Evolutionary conservation across 2,113 vertebrate species (phyloP), one percentile per base, ranked within the genome.

Genomic region (Mastomys coucha): DNA sequence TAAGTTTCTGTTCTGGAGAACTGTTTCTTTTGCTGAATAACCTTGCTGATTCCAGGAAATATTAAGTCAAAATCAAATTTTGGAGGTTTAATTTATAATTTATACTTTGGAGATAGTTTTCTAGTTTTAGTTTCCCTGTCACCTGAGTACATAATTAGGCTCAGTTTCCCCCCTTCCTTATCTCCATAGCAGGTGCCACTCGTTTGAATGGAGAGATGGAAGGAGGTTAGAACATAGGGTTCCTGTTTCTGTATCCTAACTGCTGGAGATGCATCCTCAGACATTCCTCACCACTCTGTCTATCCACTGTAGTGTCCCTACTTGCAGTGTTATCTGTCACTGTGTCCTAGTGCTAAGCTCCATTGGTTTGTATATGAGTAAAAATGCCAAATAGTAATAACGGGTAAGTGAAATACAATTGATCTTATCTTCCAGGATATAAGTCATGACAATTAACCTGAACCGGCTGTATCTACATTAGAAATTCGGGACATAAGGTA

Each of bases 331-430:
- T 19, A 42, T 9, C n/a, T 60, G 6, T 22, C 31, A 1, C 19
- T 28, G 1, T 42, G 20, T 91, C 39, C 82, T 12, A 28, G 4
- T 45, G 31, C 63, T 75, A 49, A 39, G 31, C 22, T 53, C 87
- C 33, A 17, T 70, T 84, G 84, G 22, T 49, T 86, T 76, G 49
- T 8, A 0, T 2, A 45, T 39, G n/a, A 85, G n/a, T 13, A 63
- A 77, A n/a, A 5, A 89, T 73, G 60, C 3, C 5, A 19, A 96
- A 49, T 81, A 75, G 58, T 60, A 78, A 67, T 60, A 81, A 58
- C 63, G 92, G 73, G 22, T 93, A 80, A 36, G 63, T 72, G 49
- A 95, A 94, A 75, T 75, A 72, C 1, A 91, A 45, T 77, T 77
- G 5, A 6, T 84, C 80, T 89, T 77, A 11, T 92, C 14, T 87